Evolutionary conservation across 2,888 invertebrate species (phyloP), one percentile per base, ranked within the genome.

Genomic region (Parnassius smintheus): DNA sequence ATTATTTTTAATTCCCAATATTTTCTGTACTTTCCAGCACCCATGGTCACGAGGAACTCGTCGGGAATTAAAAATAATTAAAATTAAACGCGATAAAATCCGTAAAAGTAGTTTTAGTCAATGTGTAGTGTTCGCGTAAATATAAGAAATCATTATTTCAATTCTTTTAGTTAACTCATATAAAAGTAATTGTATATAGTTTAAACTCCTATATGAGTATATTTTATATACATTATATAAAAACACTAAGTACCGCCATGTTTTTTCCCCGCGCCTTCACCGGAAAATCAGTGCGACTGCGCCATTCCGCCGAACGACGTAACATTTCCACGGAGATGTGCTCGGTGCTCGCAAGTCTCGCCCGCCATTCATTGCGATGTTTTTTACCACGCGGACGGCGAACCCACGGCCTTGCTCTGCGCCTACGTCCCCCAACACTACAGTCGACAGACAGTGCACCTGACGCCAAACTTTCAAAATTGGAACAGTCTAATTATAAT

Each of bases 361-460:
- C 78, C 73, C 79, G 83, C 83, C 89, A 88, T 89, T 91, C 89
- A 91, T 89, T 78, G 83, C 66, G 75, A 74, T 73, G 78, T 84
- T 86, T 88, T 85, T 71, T 85, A 82, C 75, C 80, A 70, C 70
- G 72, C 82, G 85, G 83, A 71, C 86, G 84, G 75, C 86, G 86
- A 86, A 87, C 86, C 72, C 81, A 70, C 87, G 88, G 85, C 89
- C 87, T 88, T 88, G 87, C 69, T 62, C 75, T 70, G 83, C 85
- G 82, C 85, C 83, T 83, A 84, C 86, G 82, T 80, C 70, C 70
- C 56, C 70, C 56, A 67, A 69, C 66, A 54, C 64, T 64, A 65
- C 62, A 67, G 62, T 68, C 71, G 67, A 69, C 72, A 77, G 80
- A 78, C 79, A 68, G 65, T 67, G 73, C 75, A 74, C 70, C 72